phyloP scores from a whole-genome alignment of 1,140 invertebrate species.

The Magallana ariakensis region DNA sequence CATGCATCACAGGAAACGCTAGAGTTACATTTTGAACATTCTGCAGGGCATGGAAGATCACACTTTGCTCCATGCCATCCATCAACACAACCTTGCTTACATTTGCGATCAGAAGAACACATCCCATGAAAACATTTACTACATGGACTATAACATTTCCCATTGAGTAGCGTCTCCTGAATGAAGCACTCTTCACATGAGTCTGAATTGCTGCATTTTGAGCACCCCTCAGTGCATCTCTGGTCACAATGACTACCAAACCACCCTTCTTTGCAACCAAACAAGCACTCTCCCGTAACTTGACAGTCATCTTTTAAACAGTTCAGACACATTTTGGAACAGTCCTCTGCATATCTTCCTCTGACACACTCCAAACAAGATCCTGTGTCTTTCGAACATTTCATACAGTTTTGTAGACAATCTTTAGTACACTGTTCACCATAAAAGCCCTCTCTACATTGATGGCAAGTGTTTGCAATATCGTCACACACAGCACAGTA shows the following conservation, averaged over 20 bases:
- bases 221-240: constrained; percentile 25
- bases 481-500: constrained; percentile 37
- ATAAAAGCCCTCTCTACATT: constrained; percentile 35
- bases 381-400: constrained; percentile 33
- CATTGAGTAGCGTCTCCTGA: background rate
- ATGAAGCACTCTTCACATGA: constrained; percentile 39
- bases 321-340: constrained; percentile 27
- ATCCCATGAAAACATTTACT: background rate
- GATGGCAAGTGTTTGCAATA: constrained; percentile 1
- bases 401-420: constrained; percentile 44
- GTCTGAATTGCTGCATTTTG: constrained; percentile 4
- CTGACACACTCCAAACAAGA: constrained; percentile 34
- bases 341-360: background rate
- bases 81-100: constrained; percentile 37
- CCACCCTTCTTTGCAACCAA: constrained; percentile 42
- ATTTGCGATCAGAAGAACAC: background rate
- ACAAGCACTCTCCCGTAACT: constrained; percentile 15
- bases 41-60: background rate
- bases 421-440: constrained; percentile 11
- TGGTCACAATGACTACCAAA: constrained; percentile 30
- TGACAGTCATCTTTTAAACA: constrained; percentile 37
- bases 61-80: constrained; percentile 41
- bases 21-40: constrained; percentile 22
- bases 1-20: constrained; percentile 22
- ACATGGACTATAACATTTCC: constrained; percentile 24